Conservation (phyloP, 2,113 vertebrate genomes). For the Cinclus cinclus region DNA sequence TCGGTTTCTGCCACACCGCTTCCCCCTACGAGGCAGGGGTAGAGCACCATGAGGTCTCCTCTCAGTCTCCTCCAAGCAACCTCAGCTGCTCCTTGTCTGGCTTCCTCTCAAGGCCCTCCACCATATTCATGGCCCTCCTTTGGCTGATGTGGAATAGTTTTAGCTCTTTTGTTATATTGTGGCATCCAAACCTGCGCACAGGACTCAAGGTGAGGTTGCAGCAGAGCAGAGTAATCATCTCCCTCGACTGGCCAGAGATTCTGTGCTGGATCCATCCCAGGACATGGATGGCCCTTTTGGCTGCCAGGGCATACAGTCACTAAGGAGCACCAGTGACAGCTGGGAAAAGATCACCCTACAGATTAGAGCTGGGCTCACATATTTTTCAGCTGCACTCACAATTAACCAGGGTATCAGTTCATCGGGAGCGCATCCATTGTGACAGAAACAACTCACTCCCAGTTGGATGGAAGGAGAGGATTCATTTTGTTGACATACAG, state of each 20-base stretch:
- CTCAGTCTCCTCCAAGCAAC: not conserved
- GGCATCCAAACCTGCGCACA: not conserved
- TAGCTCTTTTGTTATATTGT: not conserved
- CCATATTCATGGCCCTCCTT: not conserved
- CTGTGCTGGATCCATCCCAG: not conserved
- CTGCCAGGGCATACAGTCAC: not conserved
- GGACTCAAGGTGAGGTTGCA: not conserved
- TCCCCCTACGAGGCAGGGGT: not conserved
- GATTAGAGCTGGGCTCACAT: not conserved
- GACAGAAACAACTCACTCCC: not conserved
- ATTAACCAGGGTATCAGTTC: not conserved
- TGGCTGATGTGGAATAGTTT: not conserved
- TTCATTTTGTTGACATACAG: not conserved
- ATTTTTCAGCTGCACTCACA: not conserved
- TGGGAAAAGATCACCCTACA: not conserved
- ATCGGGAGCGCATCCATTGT: accelerated
- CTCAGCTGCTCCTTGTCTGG: not conserved
- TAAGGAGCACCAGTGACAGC: not conserved
- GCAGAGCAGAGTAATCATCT: not conserved
- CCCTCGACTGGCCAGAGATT: not conserved
- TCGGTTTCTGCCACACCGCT: not conserved
- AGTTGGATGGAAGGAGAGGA: not conserved
- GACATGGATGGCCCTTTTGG: not conserved
- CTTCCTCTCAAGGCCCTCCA: not conserved
- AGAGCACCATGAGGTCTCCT: accelerated